A percentile compares a stretch with the other conserved stretches of the same genome.
These are phyloP conservation scores for Montipora cactus DNA, from an alignment of 64 coral and sea anemone species.

Conservation along the genomic window DNA sequence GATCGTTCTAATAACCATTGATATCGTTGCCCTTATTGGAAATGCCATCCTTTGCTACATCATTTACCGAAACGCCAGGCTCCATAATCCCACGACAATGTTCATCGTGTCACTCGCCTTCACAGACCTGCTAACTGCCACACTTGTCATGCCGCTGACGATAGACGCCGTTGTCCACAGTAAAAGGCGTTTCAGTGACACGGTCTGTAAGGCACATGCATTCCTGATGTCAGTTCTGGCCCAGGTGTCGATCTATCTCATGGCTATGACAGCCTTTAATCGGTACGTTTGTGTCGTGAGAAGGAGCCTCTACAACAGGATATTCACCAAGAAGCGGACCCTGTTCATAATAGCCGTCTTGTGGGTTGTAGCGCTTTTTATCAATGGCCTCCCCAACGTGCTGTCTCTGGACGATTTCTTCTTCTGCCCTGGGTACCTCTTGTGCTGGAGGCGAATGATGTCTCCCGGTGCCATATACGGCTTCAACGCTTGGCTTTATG, in stretches of 20 bases:
- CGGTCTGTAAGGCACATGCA: conserved; percentile 13
- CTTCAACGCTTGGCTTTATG: conserved; percentile 46
- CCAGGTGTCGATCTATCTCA: conserved; percentile 31
- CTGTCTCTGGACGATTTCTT: conserved; percentile 41
- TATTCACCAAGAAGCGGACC: conserved; percentile 30
- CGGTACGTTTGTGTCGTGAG: conserved; percentile 38
- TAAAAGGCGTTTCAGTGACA: background rate
- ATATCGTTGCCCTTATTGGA: conserved; percentile 11
- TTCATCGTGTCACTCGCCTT: conserved; percentile 34
- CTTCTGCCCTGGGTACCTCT: conserved; percentile 36
- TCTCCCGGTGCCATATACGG: conserved; percentile 9
- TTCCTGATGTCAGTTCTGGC: conserved; percentile 20
- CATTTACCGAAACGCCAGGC: conserved; percentile 20
- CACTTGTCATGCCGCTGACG: conserved; percentile 26
- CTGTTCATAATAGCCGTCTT: background rate
- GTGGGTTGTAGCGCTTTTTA: background rate
- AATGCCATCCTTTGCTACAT: conserved; percentile 47
- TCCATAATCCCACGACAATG: conserved; percentile 22
- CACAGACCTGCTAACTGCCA: conserved; percentile 24
- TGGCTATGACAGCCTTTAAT: conserved; percentile 62
- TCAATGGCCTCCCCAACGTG: conserved; percentile 23
- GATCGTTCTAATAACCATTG: conserved; percentile 14
- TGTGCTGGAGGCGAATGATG: conserved; percentile 44
- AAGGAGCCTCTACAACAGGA: conserved; percentile 14
- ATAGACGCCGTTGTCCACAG: conserved; percentile 24